These are phyloP conservation scores for Uropetala carovei DNA, from an alignment of 2,888 invertebrate species.

Conservation along the genomic window DNA sequence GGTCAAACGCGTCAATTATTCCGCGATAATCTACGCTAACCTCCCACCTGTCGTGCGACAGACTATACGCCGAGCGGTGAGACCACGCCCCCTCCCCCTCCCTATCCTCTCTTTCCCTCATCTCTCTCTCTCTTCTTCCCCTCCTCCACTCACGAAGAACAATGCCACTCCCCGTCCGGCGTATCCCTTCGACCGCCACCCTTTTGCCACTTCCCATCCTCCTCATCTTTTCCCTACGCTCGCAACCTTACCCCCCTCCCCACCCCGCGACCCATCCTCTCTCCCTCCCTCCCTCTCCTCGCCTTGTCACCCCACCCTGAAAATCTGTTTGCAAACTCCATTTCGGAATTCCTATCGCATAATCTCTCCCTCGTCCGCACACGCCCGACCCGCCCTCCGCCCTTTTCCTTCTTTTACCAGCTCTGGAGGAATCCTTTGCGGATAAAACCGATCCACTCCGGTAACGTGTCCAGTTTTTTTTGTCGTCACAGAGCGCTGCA, in stretches of 20 bases:
- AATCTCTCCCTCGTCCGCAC: background rate
- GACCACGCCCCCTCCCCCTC: background rate
- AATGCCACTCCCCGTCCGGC: constrained; percentile 9
- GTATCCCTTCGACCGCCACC: background rate
- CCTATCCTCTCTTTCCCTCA: too few species aligned
- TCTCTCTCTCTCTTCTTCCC: too few species aligned
- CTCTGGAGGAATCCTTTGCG: background rate
- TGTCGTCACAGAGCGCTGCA: background rate
- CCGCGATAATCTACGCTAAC: constrained; percentile 26
- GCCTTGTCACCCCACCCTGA: constrained; percentile 16
- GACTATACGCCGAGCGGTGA: constrained; percentile 1
- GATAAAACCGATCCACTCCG: background rate
- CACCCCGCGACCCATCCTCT: background rate
- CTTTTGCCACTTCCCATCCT: background rate
- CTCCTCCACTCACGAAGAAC: background rate
- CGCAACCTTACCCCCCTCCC: background rate
- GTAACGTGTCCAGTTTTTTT: background rate
- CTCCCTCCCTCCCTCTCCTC: too few species aligned
- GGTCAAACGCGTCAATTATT: constrained; percentile 35
- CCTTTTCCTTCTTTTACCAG: background rate
- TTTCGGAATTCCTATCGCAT: constrained; percentile 22
- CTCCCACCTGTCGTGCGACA: constrained; percentile 35
- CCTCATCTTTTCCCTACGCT: background rate
- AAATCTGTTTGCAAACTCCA: constrained; percentile 29
- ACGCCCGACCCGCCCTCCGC: background rate